Percentiles rank a stretch among this genome's conserved stretches.
phyloP scores from a whole-genome alignment of 2,113 vertebrate genomes.

The Progne subis region DNA sequence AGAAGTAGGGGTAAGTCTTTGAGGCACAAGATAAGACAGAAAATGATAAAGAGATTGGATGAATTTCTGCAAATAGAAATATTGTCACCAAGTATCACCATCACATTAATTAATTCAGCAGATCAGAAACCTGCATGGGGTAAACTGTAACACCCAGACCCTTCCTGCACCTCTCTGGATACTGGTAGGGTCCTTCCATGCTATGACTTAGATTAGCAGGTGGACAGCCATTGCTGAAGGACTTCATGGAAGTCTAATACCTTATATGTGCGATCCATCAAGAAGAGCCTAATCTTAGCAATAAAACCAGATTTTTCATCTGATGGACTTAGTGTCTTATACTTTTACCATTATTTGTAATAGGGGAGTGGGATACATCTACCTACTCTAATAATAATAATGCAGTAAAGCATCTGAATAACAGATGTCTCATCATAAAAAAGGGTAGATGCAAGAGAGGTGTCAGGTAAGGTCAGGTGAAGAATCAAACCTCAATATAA shows the following conservation, averaged over 20 bases:
- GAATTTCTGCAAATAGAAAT: neutral
- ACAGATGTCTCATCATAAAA: slow-evolving; percentile 34
- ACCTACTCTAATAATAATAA: neutral
- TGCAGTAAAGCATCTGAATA: neutral
- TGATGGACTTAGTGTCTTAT: neutral
- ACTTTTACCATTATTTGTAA: neutral
- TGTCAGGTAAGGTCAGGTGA: slow-evolving; percentile 37
- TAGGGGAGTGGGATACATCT: accelerated
- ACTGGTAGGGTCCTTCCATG: neutral
- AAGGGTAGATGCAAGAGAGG: neutral
- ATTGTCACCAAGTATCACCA: neutral
- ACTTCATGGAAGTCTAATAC: neutral
- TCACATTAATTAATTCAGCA: neutral
- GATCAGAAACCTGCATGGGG: neutral
- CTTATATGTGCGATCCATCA: neutral
- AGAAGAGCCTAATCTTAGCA: neutral
- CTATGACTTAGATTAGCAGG: neutral
- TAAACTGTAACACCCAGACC: neutral
- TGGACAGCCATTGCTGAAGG: neutral
- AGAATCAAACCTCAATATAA: neutral
- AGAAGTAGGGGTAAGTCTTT: neutral
- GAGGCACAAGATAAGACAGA: neutral
- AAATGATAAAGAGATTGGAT: neutral
- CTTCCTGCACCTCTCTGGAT: neutral
- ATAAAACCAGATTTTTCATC: neutral